These are phyloP conservation scores for Megaleporinus macrocephalus DNA, from an alignment of 2,113 vertebrate genomes.

Conservation along the genomic window DNA sequence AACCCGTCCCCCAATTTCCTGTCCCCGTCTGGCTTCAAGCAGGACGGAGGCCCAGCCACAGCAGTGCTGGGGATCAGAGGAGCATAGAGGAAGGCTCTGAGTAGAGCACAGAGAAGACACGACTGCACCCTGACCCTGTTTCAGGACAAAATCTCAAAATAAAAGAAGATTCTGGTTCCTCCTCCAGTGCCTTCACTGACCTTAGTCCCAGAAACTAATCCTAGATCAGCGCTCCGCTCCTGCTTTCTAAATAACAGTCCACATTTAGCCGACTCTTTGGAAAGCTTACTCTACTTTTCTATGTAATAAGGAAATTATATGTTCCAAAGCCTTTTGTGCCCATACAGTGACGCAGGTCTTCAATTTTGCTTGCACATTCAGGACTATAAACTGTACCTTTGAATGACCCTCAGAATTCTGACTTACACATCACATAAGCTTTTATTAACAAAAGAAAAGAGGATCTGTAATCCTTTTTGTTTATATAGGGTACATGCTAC, in stretches of 20 bases:
- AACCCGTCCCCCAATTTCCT: conserved; percentile 75
- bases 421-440: neutral
- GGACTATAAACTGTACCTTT: neutral
- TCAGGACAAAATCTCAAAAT: conserved; percentile 2
- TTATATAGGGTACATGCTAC: neutral
- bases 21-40: conserved; percentile 68
- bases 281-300: neutral
- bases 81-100: conserved; percentile 15
- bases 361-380: neutral
- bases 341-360: neutral
- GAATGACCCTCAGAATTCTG: neutral
- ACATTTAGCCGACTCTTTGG: neutral
- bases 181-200: neutral
- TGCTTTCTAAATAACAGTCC: conserved; percentile 9
- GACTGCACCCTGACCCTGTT: conserved; percentile 20
- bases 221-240: neutral
- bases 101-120: conserved; percentile 22
- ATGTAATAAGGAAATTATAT: neutral
- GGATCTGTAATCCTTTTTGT: neutral
- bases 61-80: neutral
- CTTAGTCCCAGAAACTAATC: neutral
- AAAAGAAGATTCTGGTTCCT: neutral
- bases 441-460: conserved; percentile 10
- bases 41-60: conserved; percentile 42
- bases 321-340: neutral